Base-by-base conservation (phyloP, 1,140 invertebrate species). In the Vanessa tameamea region DNA sequence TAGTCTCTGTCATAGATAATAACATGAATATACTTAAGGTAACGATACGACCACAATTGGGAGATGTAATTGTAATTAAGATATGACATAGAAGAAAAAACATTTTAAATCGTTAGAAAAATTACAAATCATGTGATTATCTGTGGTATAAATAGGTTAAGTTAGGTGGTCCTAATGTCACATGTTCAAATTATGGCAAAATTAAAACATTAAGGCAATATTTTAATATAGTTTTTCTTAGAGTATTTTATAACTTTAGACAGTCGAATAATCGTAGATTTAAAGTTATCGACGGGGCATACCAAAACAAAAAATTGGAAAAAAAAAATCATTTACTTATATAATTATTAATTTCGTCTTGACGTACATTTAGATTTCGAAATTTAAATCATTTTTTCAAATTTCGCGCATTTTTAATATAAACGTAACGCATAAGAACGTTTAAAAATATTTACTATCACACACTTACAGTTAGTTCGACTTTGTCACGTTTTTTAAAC, bases 1-100 rank as follows among this genome's bases (percentile, higher is more conserved):
- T 68, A 68, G 65, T 67, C 50, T 57, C 12, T 51, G 37, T 6
- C 48, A 51, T n/a, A n/a, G 26, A 43, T 59, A 61, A 61, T 61
- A 61, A 61, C 8, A 61, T 31, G 20, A 13, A 12, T 53, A 20
- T 53, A 16, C 15, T n/a, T 53, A n/a, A 53, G 13, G 50, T n/a
- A n/a, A 43, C 37, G 37, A 43, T 9, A 43, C 7, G 9, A 43
- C 9, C 37, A 11, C 37, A 43, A 43, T 43, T 6, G 6, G 37
- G 37, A 43, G 9, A 43, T 43, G 1, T 43, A 43, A 9, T 57
- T 53, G 6, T 53, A 20, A 53, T 8, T 53, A 7, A 53, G 50
- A 15, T 5, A 15, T n/a, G 26, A 31, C 6, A 31, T 6, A 31
- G 26, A 31, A 4, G 26, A 31, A 6, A 31, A 51, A 51, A 51